A percentile compares a stretch with the other conserved stretches of the same genome.
Conservation (phyloP, 1,140 invertebrate genomes). For the Drosophila biarmipes region DNA sequence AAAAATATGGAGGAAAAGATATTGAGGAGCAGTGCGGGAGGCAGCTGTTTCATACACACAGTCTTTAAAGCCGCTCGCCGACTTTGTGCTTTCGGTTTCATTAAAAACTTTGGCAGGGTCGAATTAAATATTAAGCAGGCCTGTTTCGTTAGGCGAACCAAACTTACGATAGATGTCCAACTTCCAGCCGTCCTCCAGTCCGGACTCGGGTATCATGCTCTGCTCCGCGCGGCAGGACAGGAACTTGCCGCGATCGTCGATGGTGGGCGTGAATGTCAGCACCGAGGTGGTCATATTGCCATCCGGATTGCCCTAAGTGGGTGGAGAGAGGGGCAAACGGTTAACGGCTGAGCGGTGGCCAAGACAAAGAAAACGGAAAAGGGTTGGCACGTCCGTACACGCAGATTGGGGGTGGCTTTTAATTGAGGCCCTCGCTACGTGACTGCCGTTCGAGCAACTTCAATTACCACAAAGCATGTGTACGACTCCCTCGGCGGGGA, state of each 20-base stretch:
- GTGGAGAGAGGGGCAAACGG: constrained; percentile 27
- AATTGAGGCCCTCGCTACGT: constrained; percentile 74
- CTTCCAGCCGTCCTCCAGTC: constrained; percentile 92
- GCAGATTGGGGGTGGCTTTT: constrained; percentile 63
- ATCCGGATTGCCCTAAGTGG: constrained; percentile 89
- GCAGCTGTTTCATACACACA: constrained; percentile 51
- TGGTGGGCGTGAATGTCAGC: constrained; percentile 91
- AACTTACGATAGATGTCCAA: constrained; percentile 95
- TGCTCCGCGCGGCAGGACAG: constrained; percentile 92
- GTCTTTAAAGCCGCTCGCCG: constrained; percentile 53
- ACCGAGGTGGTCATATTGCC: constrained; percentile 94
- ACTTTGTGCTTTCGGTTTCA: constrained; percentile 69
- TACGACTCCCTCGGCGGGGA: constrained; percentile 16
- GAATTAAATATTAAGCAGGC: constrained; percentile 73
- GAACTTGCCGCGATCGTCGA: constrained; percentile 93
- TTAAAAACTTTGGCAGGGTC: constrained; percentile 59
- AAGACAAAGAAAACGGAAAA: constrained; percentile 53
- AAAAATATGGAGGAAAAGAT: constrained; percentile 12
- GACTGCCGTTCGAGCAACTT: constrained; percentile 74
- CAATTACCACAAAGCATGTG: constrained; percentile 80
- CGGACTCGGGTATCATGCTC: constrained; percentile 89
- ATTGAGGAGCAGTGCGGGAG: neutral
- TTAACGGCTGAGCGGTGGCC: constrained; percentile 51
- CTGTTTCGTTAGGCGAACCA: constrained; percentile 21
- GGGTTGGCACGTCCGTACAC: constrained; percentile 62